phyloP scores from a whole-genome alignment of 1,140 invertebrate genomes.

The Nylanderia fulva region DNA sequence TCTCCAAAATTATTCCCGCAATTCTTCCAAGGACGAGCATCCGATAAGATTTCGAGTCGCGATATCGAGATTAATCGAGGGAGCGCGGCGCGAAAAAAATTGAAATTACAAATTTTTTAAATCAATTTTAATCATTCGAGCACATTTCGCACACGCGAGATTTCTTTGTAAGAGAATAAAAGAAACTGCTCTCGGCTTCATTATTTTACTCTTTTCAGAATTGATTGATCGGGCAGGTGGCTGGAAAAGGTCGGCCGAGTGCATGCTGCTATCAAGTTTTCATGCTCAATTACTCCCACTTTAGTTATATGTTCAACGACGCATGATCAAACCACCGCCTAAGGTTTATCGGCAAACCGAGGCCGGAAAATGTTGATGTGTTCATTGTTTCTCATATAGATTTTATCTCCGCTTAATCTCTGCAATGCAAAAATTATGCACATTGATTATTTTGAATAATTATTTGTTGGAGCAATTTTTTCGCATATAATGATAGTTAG shows the following conservation, averaged over 20 bases:
- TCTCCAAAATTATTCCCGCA: not conserved
- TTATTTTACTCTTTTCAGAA: constrained; percentile 32
- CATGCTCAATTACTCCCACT: constrained; percentile 74
- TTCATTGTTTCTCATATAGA: not conserved
- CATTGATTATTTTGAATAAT: no score
- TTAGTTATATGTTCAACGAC: constrained; percentile 51
- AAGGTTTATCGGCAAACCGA: constrained; percentile 41
- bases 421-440: not conserved
- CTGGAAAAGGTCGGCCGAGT: constrained; percentile 67
- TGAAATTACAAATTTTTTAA: not conserved
- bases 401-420: not conserved
- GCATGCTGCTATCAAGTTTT: constrained; percentile 71
- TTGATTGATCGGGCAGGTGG: constrained; percentile 71
- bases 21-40: not conserved
- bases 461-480: not conserved
- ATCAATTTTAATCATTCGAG: not conserved
- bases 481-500: not conserved
- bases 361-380: constrained; percentile 1
- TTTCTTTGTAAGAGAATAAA: not conserved
- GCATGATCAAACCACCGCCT: constrained; percentile 63
- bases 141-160: not conserved
- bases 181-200: not conserved
- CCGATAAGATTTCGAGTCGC: not conserved
- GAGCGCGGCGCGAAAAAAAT: not conserved
- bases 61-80: no score